Conservation (phyloP, 2,113 vertebrate genomes). For the Ursus arctos region DNA sequence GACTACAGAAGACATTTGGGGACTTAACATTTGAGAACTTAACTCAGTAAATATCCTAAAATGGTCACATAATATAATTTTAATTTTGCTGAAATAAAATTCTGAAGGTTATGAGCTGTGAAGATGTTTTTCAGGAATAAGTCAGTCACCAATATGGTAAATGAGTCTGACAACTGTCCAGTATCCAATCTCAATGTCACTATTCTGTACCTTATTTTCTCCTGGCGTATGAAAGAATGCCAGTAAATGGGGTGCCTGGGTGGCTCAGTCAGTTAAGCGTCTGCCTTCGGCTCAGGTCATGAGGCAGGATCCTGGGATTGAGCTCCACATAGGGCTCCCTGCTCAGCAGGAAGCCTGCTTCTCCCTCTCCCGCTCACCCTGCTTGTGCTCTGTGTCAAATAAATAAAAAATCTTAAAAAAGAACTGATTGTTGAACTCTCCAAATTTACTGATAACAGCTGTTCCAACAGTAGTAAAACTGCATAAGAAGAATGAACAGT, state of each 20-base stretch:
- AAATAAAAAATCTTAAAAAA: neutral
- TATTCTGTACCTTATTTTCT: conserved; percentile 25
- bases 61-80: neutral
- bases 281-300: no score
- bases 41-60: conserved; percentile 19
- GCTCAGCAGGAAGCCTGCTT: no score
- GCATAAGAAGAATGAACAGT: neutral
- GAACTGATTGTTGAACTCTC: neutral
- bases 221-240: neutral
- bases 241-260: neutral
- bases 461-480: neutral
- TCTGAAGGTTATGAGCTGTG: neutral
- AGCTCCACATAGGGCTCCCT: no score
- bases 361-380: no score
- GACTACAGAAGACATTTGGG: neutral
- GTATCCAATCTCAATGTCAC: neutral
- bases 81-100: conserved; percentile 9
- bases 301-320: no score
- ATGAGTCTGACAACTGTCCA: conserved; percentile 9
- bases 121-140: conserved; percentile 6
- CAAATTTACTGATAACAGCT: neutral
- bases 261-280: no score
- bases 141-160: conserved; percentile 14
- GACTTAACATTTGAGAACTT: neutral
- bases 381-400: no score